A percentile compares a stretch with the other conserved stretches of the same genome.
These are phyloP conservation scores for Lepas anatifera DNA, from an alignment of 2,888 invertebrate species.

Conservation along the genomic window DNA sequence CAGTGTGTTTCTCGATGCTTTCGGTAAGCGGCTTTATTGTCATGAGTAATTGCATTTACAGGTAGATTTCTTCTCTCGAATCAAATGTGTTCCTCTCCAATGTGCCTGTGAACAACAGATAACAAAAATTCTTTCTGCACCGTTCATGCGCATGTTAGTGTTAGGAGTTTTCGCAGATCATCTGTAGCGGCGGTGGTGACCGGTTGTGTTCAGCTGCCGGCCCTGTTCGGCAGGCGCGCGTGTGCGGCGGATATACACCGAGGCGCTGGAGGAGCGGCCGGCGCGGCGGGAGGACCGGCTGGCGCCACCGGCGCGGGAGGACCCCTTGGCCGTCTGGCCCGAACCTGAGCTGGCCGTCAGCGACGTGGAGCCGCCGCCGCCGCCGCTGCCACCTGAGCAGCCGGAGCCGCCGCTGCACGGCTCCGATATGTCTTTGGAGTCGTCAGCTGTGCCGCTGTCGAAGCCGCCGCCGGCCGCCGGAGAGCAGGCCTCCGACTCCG, in stretches of 20 bases:
- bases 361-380: background rate
- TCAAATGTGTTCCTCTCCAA: no score
- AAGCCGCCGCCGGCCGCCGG: background rate
- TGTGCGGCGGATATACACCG: background rate
- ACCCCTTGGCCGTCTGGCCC: background rate
- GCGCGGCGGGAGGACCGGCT: background rate
- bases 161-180: no score
- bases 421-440: background rate
- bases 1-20: constrained; percentile 80
- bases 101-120: no score
- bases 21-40: no score
- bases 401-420: background rate
- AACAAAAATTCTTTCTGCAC: no score
- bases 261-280: background rate
- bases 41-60: no score
- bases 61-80: no score
- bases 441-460: background rate
- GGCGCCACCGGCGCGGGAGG: background rate
- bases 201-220: no score
- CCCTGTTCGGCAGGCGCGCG: background rate
- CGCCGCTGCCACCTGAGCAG: background rate
- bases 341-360: background rate
- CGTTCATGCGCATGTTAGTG: no score
- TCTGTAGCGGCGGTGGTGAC: no score
- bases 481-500: background rate